Conservation (phyloP, 2,113 vertebrate species). For the Melanerpes aurifrons region DNA sequence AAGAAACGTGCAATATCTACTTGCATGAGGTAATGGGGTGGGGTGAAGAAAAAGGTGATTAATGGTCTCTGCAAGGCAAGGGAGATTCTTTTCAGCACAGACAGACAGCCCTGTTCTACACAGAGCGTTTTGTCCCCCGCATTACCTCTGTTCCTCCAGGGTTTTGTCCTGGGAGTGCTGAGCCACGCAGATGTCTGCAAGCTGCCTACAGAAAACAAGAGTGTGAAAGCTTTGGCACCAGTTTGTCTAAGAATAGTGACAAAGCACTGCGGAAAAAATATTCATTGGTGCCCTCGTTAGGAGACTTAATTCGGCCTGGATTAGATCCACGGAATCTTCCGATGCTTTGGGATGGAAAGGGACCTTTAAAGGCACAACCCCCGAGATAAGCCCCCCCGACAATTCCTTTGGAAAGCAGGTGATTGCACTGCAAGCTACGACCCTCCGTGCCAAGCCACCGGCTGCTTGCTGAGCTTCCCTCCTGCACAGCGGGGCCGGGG, state of each 20-base stretch:
- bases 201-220: background rate
- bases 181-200: background rate
- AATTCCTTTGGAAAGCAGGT: background rate
- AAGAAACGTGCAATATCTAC: background rate
- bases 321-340: background rate
- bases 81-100: background rate
- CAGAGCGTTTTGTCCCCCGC: background rate
- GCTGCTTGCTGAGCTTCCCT: background rate
- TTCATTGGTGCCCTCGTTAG: background rate
- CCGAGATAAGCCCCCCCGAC: too few relatives aligned
- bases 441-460: too few relatives aligned
- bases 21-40: slow-evolving; percentile 18
- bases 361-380: background rate
- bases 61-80: background rate
- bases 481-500: background rate
- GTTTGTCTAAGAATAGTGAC: background rate
- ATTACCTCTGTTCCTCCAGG: accelerated
- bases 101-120: background rate
- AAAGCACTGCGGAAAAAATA: background rate
- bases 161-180: background rate
- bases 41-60: background rate
- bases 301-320: too few relatives aligned
- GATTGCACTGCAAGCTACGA: too few relatives aligned
- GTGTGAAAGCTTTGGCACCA: background rate
- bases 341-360: background rate